These are phyloP conservation scores for Grallaria varia DNA, from an alignment of 2,113 vertebrate genomes.

Conservation along the genomic window DNA sequence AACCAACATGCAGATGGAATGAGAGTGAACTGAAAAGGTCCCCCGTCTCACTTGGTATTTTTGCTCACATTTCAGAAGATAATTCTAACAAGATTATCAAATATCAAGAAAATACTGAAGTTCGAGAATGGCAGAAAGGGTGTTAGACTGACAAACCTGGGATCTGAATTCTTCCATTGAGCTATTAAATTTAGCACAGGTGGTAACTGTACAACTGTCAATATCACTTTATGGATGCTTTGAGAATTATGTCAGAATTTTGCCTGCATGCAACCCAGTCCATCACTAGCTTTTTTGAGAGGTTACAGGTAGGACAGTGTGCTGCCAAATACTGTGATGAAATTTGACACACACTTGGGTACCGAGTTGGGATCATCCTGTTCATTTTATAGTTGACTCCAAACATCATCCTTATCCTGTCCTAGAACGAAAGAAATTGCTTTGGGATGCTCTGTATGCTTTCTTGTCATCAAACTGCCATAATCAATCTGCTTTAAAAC, in stretches of 20 bases:
- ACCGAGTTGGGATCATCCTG: not conserved
- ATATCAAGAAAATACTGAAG: not conserved
- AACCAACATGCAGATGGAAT: not conserved
- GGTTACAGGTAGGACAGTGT: not conserved
- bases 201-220: not conserved
- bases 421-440: not conserved
- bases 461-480: not conserved
- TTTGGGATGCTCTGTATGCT: not conserved
- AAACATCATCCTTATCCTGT: not conserved
- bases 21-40: not conserved
- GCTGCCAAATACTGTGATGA: not conserved
- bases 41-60: not conserved
- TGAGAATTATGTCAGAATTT: not conserved
- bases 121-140: not conserved
- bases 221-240: not conserved
- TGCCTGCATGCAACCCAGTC: not conserved
- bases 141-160: not conserved
- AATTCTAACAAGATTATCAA: not conserved
- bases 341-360: not conserved
- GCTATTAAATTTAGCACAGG: not conserved
- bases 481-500: not conserved
- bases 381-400: not conserved
- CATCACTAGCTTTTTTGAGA: not conserved
- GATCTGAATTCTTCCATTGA: not conserved
- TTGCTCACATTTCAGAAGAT: not conserved